Percentiles rank a stretch among this genome's conserved stretches.
Evolutionary conservation across 2,797 vertebrate genomes (phyloP).

Genomic region (Betta splendens): DNA sequence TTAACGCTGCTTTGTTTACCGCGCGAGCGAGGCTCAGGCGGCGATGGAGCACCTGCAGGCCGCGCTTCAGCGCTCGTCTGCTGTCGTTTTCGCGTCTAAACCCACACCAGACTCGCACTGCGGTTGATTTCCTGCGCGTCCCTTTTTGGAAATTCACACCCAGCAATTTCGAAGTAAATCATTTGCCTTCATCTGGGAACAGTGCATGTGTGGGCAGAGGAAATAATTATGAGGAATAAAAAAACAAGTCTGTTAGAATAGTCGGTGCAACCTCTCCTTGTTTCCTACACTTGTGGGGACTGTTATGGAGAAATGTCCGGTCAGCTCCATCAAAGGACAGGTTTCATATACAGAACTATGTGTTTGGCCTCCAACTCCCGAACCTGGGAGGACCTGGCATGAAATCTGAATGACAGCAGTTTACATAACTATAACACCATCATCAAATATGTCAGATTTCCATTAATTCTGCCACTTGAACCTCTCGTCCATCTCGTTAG

Average conservation of each 20-base stretch:
- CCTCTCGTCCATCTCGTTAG: conserved; percentile 41
- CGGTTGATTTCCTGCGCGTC: not conserved
- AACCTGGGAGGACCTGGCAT: conserved; percentile 19
- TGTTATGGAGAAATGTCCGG: not conserved
- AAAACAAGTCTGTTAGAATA: no score
- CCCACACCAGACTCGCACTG: no score
- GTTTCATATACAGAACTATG: not conserved
- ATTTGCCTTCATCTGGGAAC: no score
- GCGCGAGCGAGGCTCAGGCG: not conserved
- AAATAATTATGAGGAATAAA: no score
- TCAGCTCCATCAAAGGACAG: not conserved
- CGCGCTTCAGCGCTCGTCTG: no score
- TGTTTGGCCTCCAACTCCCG: conserved; percentile 15
- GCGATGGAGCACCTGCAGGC: conserved; percentile 13
- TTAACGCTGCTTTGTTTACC: conserved; percentile 7
- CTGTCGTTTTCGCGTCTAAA: no score
- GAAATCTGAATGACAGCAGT: conserved; percentile 14
- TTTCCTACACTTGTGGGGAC: no score
- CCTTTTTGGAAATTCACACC: not conserved
- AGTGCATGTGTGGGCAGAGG: no score
- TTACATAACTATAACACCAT: conserved; percentile 30
- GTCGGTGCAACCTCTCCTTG: no score
- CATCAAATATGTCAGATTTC: conserved; percentile 37
- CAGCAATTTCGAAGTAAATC: no score
- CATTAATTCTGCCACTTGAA: conserved; percentile 32